Conservation (phyloP, 2,113 vertebrate species). For the Polypterus senegalus region DNA sequence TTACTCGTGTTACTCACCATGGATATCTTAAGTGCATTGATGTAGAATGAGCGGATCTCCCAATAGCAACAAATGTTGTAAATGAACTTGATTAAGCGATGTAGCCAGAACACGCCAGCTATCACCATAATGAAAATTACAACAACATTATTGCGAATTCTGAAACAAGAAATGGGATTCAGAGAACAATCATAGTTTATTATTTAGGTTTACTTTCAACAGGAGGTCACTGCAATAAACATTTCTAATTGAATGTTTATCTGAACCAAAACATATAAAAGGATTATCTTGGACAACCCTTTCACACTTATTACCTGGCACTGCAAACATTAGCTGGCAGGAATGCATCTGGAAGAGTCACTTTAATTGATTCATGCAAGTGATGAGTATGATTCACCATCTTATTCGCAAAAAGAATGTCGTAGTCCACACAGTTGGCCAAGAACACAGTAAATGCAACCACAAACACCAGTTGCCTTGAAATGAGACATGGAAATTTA, state of each 20-base stretch:
- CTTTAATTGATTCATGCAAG: slow-evolving; percentile 67
- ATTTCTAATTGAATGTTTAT: too few species aligned
- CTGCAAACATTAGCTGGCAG: slow-evolving; percentile 76
- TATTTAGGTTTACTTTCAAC: too few species aligned
- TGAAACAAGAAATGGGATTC: slow-evolving; percentile 30
- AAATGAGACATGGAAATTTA: background rate
- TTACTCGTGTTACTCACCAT: slow-evolving; percentile 57
- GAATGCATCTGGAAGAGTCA: slow-evolving; percentile 88
- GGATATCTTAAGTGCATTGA: slow-evolving; percentile 79
- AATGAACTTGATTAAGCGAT: slow-evolving; percentile 87
- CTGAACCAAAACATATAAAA: too few species aligned
- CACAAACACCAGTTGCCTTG: slow-evolving; percentile 92
- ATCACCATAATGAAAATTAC: slow-evolving; percentile 82
- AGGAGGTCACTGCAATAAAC: too few species aligned
- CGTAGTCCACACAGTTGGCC: slow-evolving; percentile 93
- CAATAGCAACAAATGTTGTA: slow-evolving; percentile 97
- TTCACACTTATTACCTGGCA: slow-evolving; percentile 48
- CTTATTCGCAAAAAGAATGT: slow-evolving; percentile 97
- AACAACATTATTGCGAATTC: slow-evolving; percentile 77
- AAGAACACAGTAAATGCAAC: slow-evolving; percentile 94
- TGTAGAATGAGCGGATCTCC: slow-evolving; percentile 95
- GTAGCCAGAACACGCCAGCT: slow-evolving; percentile 91
- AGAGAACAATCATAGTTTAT: background rate
- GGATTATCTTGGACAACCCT: too few species aligned
- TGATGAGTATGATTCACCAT: slow-evolving; percentile 84